phyloP scores from a whole-genome alignment of 1,140 invertebrate genomes.

The Drosophila azteca region DNA sequence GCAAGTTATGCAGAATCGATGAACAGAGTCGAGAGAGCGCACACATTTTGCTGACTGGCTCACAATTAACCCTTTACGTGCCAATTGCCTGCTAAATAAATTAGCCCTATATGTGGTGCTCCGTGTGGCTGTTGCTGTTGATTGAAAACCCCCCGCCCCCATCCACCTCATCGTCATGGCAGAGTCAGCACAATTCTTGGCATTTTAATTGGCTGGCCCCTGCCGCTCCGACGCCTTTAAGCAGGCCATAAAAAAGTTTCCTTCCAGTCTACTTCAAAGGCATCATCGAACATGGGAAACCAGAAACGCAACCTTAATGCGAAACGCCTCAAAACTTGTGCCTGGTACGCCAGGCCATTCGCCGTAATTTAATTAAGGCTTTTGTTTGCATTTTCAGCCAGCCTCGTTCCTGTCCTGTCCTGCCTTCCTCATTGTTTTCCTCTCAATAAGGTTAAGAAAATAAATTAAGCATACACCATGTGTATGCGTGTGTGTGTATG shows the following conservation, averaged over 20 bases:
- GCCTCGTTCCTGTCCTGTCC: background rate
- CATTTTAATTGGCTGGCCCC: slow-evolving; percentile 48
- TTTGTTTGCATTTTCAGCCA: slow-evolving; percentile 26
- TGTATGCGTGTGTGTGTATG: slow-evolving; percentile 1
- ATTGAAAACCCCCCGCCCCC: slow-evolving; percentile 26
- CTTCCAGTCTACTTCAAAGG: slow-evolving; percentile 32
- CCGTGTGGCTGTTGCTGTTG: slow-evolving; percentile 21
- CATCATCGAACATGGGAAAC: slow-evolving; percentile 7
- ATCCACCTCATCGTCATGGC: slow-evolving; percentile 5
- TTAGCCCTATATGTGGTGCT: slow-evolving; percentile 35
- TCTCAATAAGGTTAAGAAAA: slow-evolving; percentile 20
- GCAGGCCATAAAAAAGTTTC: slow-evolving; percentile 39
- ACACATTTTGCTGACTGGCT: slow-evolving; percentile 64
- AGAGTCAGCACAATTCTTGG: slow-evolving; percentile 49
- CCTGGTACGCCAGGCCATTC: slow-evolving; percentile 1
- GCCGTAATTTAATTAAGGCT: slow-evolving; percentile 37
- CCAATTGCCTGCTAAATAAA: slow-evolving; percentile 71
- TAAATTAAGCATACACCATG: slow-evolving; percentile 50
- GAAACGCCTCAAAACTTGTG: slow-evolving; percentile 32
- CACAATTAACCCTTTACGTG: slow-evolving; percentile 77
- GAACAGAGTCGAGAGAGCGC: slow-evolving; percentile 9
- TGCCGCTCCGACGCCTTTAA: slow-evolving; percentile 29
- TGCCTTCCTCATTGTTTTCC: background rate
- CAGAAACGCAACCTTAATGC: slow-evolving; percentile 13
- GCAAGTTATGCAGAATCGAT: slow-evolving; percentile 70